phyloP scores from a whole-genome alignment of 2,888 invertebrate species.

The Tanytarsus gracilentus region DNA sequence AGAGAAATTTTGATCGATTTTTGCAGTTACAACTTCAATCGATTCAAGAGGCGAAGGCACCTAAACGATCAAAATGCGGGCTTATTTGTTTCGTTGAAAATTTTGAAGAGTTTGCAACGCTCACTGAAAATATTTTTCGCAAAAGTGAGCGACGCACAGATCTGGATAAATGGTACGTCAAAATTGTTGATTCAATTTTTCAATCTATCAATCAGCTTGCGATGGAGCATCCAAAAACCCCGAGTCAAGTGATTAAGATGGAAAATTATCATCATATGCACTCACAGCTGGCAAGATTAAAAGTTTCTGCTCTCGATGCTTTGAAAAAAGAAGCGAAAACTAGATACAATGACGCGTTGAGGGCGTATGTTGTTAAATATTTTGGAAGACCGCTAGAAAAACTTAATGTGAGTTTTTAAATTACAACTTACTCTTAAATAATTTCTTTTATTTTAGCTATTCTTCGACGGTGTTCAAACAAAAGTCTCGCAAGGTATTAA shows the following conservation, averaged over 20 bases:
- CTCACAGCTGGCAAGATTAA: constrained; percentile 75
- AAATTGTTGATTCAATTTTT: constrained; percentile 73
- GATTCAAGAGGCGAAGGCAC: constrained; percentile 64
- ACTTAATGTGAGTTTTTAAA: constrained; percentile 58
- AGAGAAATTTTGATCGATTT: constrained; percentile 83
- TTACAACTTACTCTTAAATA: neutral
- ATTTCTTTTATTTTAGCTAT: constrained; percentile 52
- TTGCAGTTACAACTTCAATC: constrained; percentile 76
- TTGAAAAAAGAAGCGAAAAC: constrained; percentile 84
- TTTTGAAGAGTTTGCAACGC: constrained; percentile 80
- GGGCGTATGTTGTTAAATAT: constrained; percentile 86
- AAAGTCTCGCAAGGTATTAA: constrained; percentile 90
- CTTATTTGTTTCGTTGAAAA: constrained; percentile 81
- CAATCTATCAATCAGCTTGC: constrained; percentile 62
- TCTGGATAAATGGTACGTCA: constrained; percentile 83
- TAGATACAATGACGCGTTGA: constrained; percentile 81
- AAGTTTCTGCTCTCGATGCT: constrained; percentile 78
- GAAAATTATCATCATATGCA: constrained; percentile 95
- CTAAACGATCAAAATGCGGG: constrained; percentile 68
- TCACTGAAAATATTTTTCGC: constrained; percentile 79
- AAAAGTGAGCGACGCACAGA: constrained; percentile 80
- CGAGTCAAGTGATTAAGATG: constrained; percentile 84
- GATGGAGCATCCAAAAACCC: constrained; percentile 81
- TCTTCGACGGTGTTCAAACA: constrained; percentile 94
- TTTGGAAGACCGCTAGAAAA: constrained; percentile 90